phyloP scores from a whole-genome alignment of 2,888 invertebrate genomes.

The Pyrrhia umbra region DNA sequence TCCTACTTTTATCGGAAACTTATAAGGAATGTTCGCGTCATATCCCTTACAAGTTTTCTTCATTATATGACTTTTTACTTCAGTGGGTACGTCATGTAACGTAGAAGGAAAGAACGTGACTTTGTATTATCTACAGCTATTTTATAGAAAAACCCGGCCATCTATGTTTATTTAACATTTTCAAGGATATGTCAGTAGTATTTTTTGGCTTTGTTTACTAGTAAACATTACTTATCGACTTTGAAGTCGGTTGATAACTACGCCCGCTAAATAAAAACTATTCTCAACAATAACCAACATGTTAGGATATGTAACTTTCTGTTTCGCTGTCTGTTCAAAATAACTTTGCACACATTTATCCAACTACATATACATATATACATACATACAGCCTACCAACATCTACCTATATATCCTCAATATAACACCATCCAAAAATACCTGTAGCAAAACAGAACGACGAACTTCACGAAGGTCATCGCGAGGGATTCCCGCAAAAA shows the following conservation, averaged over 20 bases:
- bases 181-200: too few species aligned
- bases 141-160: neutral
- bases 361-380: too few species aligned
- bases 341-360: neutral
- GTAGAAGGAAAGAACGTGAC: neutral
- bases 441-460: constrained; percentile 54
- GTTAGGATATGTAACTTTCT: neutral
- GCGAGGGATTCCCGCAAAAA: constrained; percentile 66
- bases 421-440: constrained; percentile 32
- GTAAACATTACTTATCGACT: too few species aligned
- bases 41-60: constrained; percentile 38
- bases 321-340: neutral
- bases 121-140: neutral
- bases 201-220: too few species aligned
- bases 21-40: constrained; percentile 45
- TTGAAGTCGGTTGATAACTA: too few species aligned
- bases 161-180: neutral
- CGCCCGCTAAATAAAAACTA: too few species aligned
- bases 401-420: neutral
- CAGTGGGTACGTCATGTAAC: constrained; percentile 18
- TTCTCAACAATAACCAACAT: neutral
- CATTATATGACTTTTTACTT: constrained; percentile 34
- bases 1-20: constrained; percentile 50
- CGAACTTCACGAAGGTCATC: constrained; percentile 69
- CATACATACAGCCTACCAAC: neutral